Base-by-base conservation (phyloP, 2,113 vertebrate genomes). In the Phaethornis superciliosus region DNA sequence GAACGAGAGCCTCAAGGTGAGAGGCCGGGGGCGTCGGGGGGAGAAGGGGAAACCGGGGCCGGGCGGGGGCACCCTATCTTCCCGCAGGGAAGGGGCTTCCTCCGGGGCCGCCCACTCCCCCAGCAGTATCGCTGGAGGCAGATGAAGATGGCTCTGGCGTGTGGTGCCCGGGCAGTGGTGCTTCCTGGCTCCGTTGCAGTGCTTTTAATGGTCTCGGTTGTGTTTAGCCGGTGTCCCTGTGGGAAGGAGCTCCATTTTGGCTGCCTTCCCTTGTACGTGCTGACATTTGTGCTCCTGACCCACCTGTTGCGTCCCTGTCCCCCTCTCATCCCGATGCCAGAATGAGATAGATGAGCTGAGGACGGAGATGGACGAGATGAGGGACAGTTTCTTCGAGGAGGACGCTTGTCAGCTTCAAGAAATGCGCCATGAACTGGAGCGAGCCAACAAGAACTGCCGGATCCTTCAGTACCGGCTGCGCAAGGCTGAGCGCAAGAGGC, bases 351-450 rank as follows among this genome's bases (percentile, higher is more conserved):
- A 99, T 65, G 99, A 99, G 95, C 98, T 99, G 98, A 98, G 99
- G 83, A 98, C 99, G 5, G 99, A 99, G 97, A 99, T 99, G 99
- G 99, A 99, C 13, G 99, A 99, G 96, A 99, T 99, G 98, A 98
- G 99, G 87, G 99, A 99, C 98, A 99, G 98, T 63, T 99, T 99
- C 97, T 99, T 99, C 63, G 99, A 99, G 91, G 99, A 99, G 71
- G 99, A 99, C 15, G 99, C 99, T 35, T 99, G 99, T 90, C 99
- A 99, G 96, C 98, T 99, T 85, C 99, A 99, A 96, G 99, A 99
- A 96, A 99, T 99, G 99, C 99, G 99, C 81, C 99, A 99, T 32
- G 99, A 99, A 85, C 97, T 99, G 97, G 99, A 99, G 95, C 98
- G 99, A 95, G 99, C 99, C 97, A 99, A 99, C 98, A 99, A 99